phyloP scores from a whole-genome alignment of 2,113 vertebrate genomes.

The Anas platyrhynchos region DNA sequence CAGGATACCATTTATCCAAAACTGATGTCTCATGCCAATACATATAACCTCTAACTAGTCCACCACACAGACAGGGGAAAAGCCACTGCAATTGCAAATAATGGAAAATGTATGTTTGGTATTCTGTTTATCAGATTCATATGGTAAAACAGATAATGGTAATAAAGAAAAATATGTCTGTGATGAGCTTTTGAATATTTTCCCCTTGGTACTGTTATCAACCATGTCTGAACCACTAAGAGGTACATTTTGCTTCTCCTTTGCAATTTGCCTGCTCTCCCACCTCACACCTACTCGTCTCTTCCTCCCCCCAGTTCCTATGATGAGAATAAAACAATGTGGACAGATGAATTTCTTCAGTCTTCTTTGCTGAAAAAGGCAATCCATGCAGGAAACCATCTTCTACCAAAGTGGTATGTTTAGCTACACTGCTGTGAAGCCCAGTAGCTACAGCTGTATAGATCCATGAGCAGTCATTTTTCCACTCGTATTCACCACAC shows the following conservation, averaged over 20 bases:
- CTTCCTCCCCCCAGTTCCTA: background rate
- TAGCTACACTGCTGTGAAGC: background rate
- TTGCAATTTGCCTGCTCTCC: background rate
- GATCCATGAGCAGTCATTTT: background rate
- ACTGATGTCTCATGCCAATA: background rate
- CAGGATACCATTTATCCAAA: background rate
- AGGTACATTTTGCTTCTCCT: background rate
- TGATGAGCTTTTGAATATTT: background rate
- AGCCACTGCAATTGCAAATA: background rate
- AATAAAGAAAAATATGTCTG: background rate
- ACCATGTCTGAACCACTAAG: background rate
- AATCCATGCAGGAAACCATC: background rate
- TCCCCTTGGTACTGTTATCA: background rate
- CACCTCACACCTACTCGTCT: background rate
- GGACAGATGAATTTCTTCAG: background rate
- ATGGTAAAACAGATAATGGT: background rate
- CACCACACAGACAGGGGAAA: background rate
- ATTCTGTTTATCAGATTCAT: background rate
- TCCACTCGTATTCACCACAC: background rate
- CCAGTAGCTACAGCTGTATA: background rate
- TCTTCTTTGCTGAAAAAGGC: background rate
- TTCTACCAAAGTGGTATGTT: background rate
- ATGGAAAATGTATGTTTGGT: accelerated
- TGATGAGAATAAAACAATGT: background rate
- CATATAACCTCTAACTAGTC: background rate